Base-by-base conservation (phyloP, 2,888 invertebrate species). In the Catocala nupta region DNA sequence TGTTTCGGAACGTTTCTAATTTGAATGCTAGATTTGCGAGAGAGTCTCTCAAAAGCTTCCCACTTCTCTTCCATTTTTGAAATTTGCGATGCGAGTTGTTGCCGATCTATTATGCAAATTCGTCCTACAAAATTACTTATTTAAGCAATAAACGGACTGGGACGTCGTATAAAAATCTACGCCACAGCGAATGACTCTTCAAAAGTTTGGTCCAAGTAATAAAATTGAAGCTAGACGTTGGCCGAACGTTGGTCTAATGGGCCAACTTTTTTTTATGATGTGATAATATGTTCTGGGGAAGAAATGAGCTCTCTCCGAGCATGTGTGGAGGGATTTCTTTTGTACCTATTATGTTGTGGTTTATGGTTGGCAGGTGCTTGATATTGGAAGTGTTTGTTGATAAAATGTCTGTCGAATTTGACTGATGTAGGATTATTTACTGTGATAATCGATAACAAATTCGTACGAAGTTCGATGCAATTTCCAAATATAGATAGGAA, bases 91-190 rank as follows among this genome's bases (percentile, higher is more conserved):
- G n/a, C n/a, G n/a, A n/a, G n/a, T n/a, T n/a, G n/a, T n/a, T n/a
- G n/a, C n/a, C n/a, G n/a, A n/a, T n/a, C n/a, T n/a, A n/a, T n/a
- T 92, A 93, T 92, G 92, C 88, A 92, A 87, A 93, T 92, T 88
- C 84, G 85, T 88, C 86, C 83, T 86, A 81, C 81, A 76, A 89
- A 91, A 91, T 91, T 90, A 91, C 92, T 91, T 91, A 91, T 92
- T 91, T 90, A 87, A 86, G 90, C 90, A 90, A 91, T 91, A 92
- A 92, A 92, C 89, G 87, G 85, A 82, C 82, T 84, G 85, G 82
- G 87, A 88, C 83, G 82, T 83, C 84, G 87, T 87, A 89, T 86
- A 89, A 90, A 90, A 91, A 89, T 90, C 89, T 90, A 88, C 87
- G 84, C 81, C 79, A 68, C 66, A 79, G 84, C 83, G 80, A 83